Evolutionary conservation across 2,797 vertebrate species (phyloP).

Genomic region (Neoniphon sammara): DNA sequence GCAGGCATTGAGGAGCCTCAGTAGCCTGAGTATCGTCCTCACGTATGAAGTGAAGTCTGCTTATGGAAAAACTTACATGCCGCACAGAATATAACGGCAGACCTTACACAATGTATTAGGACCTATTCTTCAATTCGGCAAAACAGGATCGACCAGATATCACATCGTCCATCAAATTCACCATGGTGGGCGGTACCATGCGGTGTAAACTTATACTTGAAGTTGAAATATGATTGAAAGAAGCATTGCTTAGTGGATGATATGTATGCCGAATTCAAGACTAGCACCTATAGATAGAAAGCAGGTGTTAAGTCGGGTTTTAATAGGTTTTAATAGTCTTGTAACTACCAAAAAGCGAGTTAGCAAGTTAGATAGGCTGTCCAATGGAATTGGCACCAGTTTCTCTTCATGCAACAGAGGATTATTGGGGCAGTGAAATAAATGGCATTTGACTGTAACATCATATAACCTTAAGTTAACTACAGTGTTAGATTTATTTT

Average conservation of each 20-base stretch:
- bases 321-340: background rate
- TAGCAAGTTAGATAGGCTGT: background rate
- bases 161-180: background rate
- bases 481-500: background rate
- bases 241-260: background rate
- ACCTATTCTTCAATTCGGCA: conserved; percentile 13
- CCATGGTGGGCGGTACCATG: conserved; percentile 42
- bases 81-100: background rate
- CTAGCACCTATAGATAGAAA: background rate
- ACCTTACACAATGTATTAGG: too few species aligned
- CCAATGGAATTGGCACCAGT: background rate
- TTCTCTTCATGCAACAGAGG: background rate
- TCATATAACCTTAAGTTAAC: too few species aligned
- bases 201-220: too few species aligned
- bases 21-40: background rate
- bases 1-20: too few species aligned
- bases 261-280: background rate
- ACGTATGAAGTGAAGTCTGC: background rate
- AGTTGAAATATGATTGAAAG: background rate
- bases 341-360: background rate
- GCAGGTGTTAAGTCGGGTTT: too few species aligned
- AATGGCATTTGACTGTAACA: too few species aligned
- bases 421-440: too few species aligned
- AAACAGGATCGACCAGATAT: rapidly evolving
- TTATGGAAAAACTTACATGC: rapidly evolving